A percentile compares a stretch with the other conserved stretches of the same genome.
phyloP scores from a whole-genome alignment of 1,140 invertebrate species.

The Tetranychus cinnabarinus region DNA sequence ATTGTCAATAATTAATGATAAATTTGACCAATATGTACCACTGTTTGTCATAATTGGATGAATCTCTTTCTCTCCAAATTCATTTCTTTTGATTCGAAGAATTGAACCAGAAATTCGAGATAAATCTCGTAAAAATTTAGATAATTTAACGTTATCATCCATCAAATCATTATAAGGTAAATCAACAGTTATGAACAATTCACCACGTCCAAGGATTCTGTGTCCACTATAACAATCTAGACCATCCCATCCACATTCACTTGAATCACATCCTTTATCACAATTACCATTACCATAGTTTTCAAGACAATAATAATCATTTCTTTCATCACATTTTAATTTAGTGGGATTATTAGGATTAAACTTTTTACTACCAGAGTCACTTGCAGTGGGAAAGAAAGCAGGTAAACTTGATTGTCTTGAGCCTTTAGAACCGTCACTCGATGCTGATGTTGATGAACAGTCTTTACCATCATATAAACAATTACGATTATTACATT shows the following conservation, averaged over 20 bases:
- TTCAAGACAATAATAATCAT: slow-evolving; percentile 48
- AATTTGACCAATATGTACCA: background rate
- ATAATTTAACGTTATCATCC: background rate
- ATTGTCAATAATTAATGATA: slow-evolving; percentile 3
- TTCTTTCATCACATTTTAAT: slow-evolving; percentile 19
- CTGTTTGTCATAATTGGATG: background rate
- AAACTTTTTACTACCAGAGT: too few relatives aligned
- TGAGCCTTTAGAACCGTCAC: background rate
- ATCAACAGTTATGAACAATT: slow-evolving; percentile 6
- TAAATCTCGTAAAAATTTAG: background rate
- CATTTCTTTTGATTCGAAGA: background rate
- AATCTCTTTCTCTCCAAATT: background rate
- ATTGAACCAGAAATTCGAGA: background rate
- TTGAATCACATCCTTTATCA: slow-evolving; percentile 74
- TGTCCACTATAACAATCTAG: slow-evolving; percentile 48
- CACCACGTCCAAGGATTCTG: slow-evolving; percentile 3
- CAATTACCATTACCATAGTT: slow-evolving; percentile 79
- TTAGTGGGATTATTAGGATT: background rate
- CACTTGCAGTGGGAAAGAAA: too few relatives aligned
- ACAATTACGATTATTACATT: slow-evolving; percentile 28
- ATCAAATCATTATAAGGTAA: background rate
- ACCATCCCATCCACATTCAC: slow-evolving; percentile 89
- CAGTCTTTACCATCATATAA: slow-evolving; percentile 75
- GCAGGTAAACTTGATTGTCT: too few relatives aligned
- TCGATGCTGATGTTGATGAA: slow-evolving; percentile 11